These are phyloP conservation scores for Melipona bicolor DNA, from an alignment of 2,888 invertebrate genomes.

Conservation along the genomic window DNA sequence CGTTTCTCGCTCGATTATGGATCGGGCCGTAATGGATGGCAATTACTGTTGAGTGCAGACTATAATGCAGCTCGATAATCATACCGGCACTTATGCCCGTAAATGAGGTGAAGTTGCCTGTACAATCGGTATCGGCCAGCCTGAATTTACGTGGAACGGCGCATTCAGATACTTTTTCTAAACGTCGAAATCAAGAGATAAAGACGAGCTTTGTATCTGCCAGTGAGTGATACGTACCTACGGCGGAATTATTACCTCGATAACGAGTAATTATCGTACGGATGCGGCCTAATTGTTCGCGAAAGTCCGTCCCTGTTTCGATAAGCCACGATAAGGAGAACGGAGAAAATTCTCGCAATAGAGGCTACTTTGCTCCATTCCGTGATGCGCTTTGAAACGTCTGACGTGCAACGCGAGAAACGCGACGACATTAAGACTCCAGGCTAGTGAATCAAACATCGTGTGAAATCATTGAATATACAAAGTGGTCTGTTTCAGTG, in stretches of 20 bases:
- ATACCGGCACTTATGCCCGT: constrained; percentile 60
- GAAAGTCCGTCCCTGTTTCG: constrained; percentile 16
- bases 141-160: constrained; percentile 30
- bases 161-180: constrained; percentile 26
- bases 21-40: constrained; percentile 71
- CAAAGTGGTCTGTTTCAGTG: too few species aligned
- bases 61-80: constrained; percentile 71
- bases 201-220: not conserved
- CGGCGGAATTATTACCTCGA: not conserved
- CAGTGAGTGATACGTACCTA: not conserved
- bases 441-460: not conserved
- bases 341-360: constrained; percentile 2
- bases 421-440: not conserved
- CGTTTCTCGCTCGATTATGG: constrained; percentile 65
- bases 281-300: not conserved
- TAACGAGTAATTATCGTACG: constrained; percentile 8
- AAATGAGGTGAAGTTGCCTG: constrained; percentile 58
- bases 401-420: not conserved
- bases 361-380: not conserved
- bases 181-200: not conserved
- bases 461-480: not conserved
- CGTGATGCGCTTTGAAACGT: not conserved
- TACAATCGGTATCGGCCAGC: constrained; percentile 26
- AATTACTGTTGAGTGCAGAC: constrained; percentile 70
- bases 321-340: not conserved